Conservation (phyloP, 2,797 vertebrate species). For the Spinibarbus caldwelli region DNA sequence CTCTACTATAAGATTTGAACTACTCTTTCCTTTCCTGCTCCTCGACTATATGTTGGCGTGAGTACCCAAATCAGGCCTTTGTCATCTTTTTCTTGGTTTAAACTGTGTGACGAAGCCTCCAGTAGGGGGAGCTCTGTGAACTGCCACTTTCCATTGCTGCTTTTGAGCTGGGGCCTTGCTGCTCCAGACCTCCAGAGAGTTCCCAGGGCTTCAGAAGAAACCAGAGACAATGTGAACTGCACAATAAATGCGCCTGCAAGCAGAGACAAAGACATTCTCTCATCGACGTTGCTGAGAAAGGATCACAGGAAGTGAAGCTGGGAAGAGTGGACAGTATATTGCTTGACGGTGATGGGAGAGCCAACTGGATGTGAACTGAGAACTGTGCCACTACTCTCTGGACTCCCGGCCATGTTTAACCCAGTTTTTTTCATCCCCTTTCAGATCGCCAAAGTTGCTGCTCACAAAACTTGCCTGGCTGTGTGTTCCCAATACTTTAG, state of each 20-base stretch:
- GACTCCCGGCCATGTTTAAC: conserved; percentile 35
- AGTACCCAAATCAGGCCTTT: not conserved
- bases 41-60: not conserved
- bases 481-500: conserved; percentile 34
- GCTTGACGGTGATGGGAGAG: not conserved
- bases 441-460: conserved; percentile 51
- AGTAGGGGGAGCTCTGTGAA: conserved; percentile 30
- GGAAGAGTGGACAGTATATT: conserved; percentile 42
- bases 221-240: conserved; percentile 56
- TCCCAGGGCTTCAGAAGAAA: conserved; percentile 58
- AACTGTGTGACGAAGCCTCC: not conserved
- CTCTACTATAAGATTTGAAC: conserved; percentile 2
- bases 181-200: conserved; percentile 48
- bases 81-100: not conserved
- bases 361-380: conserved; percentile 33
- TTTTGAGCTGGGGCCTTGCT: not conserved
- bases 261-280: conserved; percentile 40
- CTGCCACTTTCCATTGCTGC: not conserved
- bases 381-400: conserved; percentile 13
- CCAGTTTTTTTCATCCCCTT: not conserved
- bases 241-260: conserved; percentile 39
- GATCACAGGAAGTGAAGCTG: conserved; percentile 45
- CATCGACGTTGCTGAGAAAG: conserved; percentile 39
- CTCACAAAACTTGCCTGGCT: conserved; percentile 47
- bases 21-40: not conserved